Evolutionary conservation across 2,888 invertebrate species (phyloP).

Genomic region (Euzophera pinguis): DNA sequence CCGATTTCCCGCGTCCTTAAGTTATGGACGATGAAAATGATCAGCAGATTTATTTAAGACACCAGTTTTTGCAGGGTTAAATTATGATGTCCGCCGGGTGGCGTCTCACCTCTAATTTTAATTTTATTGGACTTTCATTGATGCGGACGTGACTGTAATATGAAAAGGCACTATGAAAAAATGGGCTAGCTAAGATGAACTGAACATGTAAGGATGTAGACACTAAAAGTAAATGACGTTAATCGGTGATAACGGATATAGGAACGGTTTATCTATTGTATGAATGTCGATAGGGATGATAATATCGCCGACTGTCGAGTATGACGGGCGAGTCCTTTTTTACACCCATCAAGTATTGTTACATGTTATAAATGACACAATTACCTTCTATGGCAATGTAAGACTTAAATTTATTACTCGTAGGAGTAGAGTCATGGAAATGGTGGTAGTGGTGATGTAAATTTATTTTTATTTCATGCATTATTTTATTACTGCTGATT

Average conservation of each 20-base stretch:
- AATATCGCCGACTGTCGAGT: neutral
- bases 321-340: neutral
- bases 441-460: no score
- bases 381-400: neutral
- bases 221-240: neutral
- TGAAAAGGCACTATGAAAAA: conserved; percentile 17
- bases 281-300: conserved; percentile 4
- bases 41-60: conserved; percentile 69
- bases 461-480: no score
- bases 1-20: conserved; percentile 77
- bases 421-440: no score
- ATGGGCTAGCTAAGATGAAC: neutral
- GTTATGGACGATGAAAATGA: conserved; percentile 72
- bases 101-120: conserved; percentile 33
- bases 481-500: no score
- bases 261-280: neutral
- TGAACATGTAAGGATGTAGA: neutral
- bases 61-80: conserved; percentile 63
- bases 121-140: conserved; percentile 49
- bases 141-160: conserved; percentile 36
- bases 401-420: neutral
- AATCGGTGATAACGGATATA: neutral
- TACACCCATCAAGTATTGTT: neutral
- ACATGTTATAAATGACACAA: neutral
- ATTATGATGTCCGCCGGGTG: conserved; percentile 58